Evolutionary conservation across 2,113 vertebrate genomes (phyloP), one percentile per base, ranked within the genome.

Genomic region (Epinephelus cyanopodus): DNA sequence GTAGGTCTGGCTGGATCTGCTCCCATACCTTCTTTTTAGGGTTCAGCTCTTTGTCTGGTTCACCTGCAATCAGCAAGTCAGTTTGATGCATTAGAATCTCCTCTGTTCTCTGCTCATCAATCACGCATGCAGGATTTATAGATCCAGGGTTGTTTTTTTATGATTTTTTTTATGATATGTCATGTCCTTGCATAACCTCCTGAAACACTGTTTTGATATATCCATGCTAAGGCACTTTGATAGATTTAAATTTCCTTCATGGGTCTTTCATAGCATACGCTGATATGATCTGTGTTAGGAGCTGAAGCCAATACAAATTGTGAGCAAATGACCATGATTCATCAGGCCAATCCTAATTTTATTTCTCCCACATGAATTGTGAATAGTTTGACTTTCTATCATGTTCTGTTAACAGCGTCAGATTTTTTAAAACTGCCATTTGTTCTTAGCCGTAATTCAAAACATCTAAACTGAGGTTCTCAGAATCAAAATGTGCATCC

Each of bases 21-120:
- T 99, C 98, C 98, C 98, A 99, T 13, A 97, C 97, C 93, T 99
- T 99, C 95, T 98, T 99, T 92, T 99, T 99, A 62, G 98, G 97
- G 92, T 99, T 99, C 82, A 99, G 95, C 81, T 99, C 98, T 88
- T 97, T 98, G 87, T 99, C 98, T 11, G 98, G 97, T 63, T 98
- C 97, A 91, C 98, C 98, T 99, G 88, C 27, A 84, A 61, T 63
- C 8, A 61, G 52, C 21, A 87, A 39, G 14, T 27, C 9, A 58
- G 48, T 85, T 54, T 37, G 10, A 80, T 15, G 1, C 23, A 25
- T 77, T 6, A 57, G 61, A 52, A 64, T 25, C 17, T 58, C 11
- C 2, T n/a, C 21, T 65, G 53, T 29, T 54, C 42, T 58, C 37
- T 50, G 60, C 21, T 81, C 58, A 33, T 56, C 11, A 19, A 33